Evolutionary conservation across 2,888 invertebrate species (phyloP).

Genomic region (Prionchulus punctatus): DNA sequence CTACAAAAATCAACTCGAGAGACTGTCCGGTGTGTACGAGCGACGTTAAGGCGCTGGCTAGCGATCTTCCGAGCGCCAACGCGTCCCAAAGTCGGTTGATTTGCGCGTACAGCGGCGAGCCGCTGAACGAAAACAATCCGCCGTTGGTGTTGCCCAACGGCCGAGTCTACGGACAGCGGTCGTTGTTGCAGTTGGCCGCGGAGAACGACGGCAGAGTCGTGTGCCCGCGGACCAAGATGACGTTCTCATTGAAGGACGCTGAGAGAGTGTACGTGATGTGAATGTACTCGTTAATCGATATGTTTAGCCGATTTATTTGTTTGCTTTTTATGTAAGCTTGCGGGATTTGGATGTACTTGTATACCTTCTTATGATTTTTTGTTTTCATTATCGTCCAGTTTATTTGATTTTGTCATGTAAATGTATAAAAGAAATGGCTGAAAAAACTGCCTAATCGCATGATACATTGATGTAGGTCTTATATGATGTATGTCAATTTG

Average conservation of each 20-base stretch:
- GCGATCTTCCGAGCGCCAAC: slow-evolving; percentile 69
- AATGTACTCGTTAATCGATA: no score
- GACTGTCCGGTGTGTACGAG: slow-evolving; percentile 23
- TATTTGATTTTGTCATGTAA: no score
- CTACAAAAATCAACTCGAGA: no score
- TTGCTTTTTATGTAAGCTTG: no score
- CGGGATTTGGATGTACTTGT: no score
- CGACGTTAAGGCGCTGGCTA: slow-evolving; percentile 19
- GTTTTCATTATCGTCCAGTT: no score
- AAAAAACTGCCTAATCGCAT: no score
- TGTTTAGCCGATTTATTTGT: no score
- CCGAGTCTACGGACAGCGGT: slow-evolving; percentile 42
- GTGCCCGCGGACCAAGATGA: slow-evolving; percentile 83
- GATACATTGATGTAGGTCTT: no score
- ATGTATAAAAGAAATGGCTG: no score
- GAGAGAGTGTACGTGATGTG: slow-evolving; percentile 97
- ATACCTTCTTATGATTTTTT: no score
- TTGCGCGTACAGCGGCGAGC: slow-evolving; percentile 70
- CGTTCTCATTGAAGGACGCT: slow-evolving; percentile 71
- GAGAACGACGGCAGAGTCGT: slow-evolving; percentile 77
- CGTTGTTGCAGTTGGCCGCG: slow-evolving; percentile 69
- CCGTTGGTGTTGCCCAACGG: slow-evolving; percentile 98
- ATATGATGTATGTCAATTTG: no score
- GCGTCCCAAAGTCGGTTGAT: slow-evolving; percentile 86
- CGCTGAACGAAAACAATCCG: slow-evolving; percentile 90